Conservation (phyloP, 2,888 invertebrate species). For the Anodontia alba region DNA sequence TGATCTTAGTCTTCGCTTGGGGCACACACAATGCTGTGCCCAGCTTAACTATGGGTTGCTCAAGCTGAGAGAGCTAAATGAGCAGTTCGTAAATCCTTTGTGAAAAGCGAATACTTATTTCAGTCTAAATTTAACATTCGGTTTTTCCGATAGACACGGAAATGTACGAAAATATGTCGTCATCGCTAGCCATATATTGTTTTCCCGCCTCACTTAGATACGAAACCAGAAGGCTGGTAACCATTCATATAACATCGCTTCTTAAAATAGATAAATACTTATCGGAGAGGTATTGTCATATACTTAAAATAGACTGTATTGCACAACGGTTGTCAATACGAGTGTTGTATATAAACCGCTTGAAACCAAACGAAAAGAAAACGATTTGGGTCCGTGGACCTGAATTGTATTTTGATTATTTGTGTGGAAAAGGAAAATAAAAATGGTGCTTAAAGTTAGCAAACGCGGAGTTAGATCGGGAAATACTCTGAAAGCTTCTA, state of each 20-base stretch:
- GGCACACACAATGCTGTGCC: too few species aligned
- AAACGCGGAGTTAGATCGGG: slow-evolving; percentile 73
- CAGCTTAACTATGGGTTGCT: too few species aligned
- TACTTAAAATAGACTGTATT: not conserved
- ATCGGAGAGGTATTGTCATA: not conserved
- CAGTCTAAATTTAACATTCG: not conserved
- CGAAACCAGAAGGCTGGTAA: too few species aligned
- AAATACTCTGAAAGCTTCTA: slow-evolving; percentile 69
- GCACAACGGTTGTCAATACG: slow-evolving; percentile 2
- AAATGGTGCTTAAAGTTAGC: slow-evolving; percentile 69
- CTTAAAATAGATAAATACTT: too few species aligned
- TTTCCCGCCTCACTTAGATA: too few species aligned
- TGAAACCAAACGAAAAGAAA: not conserved
- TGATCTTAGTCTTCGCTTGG: too few species aligned
- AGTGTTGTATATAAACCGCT: not conserved
- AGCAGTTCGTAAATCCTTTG: too few species aligned
- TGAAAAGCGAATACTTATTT: too few species aligned
- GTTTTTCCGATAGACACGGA: not conserved
- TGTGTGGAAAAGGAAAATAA: not conserved
- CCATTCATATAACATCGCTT: too few species aligned
- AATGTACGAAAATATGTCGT: not conserved
- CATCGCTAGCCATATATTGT: not conserved
- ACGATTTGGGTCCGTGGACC: not conserved
- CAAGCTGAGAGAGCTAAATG: too few species aligned
- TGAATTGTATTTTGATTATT: not conserved